Base-by-base conservation (phyloP, 2,113 vertebrate genomes). In the Corythornis cristatus region DNA sequence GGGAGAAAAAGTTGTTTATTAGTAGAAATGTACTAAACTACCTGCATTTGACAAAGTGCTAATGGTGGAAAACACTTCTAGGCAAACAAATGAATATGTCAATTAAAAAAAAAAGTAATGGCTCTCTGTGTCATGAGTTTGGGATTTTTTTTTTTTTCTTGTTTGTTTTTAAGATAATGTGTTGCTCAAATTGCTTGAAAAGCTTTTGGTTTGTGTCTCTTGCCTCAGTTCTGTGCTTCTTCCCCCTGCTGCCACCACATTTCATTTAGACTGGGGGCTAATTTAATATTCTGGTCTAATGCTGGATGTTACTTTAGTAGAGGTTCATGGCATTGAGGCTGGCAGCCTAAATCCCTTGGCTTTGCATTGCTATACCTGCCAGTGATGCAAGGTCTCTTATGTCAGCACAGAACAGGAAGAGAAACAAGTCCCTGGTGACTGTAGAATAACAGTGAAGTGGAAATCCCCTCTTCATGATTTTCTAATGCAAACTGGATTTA, bases 31-130 rank as follows among this genome's bases (percentile, higher is more conserved):
- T 62, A 62, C 79, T 62, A 61, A 96, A 76, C 33, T 76, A 51
- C 51, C 31, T 83, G 54, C 60, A 62, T 87, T 79, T 96, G 81
- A 92, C 17, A 56, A 76, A 78, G 31, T 56, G 43, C 56, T 94
- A 80, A 90, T 72, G 71, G 54, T 70, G 60, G 61, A 82, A 76
- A 89, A 76, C 73, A 76, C 25, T 94, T 73, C 25, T 54, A 80
- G 71, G 50, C 54, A 90, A 93, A 90, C 66, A 93, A 81, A 85
- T 77, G 51, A 87, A 95, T 89, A 80, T 73, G 89, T 66, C 84
- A 92, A 78, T 92, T 96, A 86, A 86, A 89, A 93, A 72, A 72
- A 79, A 65, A 93, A 87, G 13, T 43, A 92, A 92, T 93, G 57
- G 21, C 12, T 60, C 11, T 66, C 22, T 9, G 18, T 81, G 23